A percentile compares a stretch with the other conserved stretches of the same genome.
These are phyloP conservation scores for Ibidorhyncha struthersii DNA, from an alignment of 2,113 vertebrate species.

Conservation along the genomic window DNA sequence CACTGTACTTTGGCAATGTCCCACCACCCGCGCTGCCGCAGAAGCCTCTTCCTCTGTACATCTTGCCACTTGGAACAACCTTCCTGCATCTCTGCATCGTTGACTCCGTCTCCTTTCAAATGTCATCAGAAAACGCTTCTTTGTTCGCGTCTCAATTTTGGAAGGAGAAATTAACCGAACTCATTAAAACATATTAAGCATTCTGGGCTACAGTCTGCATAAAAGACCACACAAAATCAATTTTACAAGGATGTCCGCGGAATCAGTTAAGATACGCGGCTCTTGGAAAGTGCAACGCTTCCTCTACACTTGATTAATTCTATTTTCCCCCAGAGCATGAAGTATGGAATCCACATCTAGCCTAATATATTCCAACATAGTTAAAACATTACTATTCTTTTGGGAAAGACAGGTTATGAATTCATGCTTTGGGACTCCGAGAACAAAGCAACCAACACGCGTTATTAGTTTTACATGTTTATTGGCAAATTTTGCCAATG, in stretches of 20 bases:
- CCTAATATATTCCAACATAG: accelerated
- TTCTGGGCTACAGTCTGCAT: neutral
- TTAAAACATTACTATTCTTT: accelerated
- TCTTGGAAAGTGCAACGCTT: neutral
- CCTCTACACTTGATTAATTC: neutral
- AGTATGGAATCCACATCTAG: neutral
- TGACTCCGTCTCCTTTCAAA: constrained; percentile 21
- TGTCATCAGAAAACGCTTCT: neutral
- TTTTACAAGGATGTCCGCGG: neutral
- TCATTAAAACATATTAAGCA: neutral
- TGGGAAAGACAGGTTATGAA: neutral
- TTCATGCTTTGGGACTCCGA: neutral
- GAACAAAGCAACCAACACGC: accelerated
- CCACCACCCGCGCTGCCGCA: neutral
- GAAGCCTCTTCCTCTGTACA: neutral
- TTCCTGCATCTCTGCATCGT: neutral
- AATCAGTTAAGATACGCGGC: neutral
- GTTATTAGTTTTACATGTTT: neutral
- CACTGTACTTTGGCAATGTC: neutral
- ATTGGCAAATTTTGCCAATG: neutral
- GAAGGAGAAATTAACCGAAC: neutral
- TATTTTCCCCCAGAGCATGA: neutral
- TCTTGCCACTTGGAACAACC: constrained; percentile 8
- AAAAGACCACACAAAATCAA: neutral
- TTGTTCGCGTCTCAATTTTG: neutral